phyloP scores from a whole-genome alignment of 2,888 invertebrate species.

The Nineta flava region DNA sequence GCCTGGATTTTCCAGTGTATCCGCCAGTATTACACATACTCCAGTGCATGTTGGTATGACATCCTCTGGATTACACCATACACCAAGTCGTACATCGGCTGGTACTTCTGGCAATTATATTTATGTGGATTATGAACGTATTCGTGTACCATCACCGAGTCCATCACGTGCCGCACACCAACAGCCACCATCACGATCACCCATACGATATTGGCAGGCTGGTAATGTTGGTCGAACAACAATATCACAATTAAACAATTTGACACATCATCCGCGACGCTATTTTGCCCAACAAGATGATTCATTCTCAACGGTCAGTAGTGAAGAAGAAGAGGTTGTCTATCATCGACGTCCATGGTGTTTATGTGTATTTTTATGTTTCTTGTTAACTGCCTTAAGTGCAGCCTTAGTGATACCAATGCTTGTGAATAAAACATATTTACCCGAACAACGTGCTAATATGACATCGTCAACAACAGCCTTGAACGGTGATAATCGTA shows the following conservation, averaged over 20 bases:
- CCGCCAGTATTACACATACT: neutral
- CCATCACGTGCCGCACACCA: constrained; percentile 30
- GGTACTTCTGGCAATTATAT: constrained; percentile 20
- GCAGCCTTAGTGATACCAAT: constrained; percentile 42
- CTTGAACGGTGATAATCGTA: neutral
- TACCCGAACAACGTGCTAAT: constrained; percentile 17
- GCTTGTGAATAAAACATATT: constrained; percentile 15
- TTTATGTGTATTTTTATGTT: constrained; percentile 39
- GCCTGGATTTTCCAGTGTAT: neutral
- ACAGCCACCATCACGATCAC: constrained; percentile 17
- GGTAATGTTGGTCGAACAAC: constrained; percentile 1
- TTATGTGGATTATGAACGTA: constrained; percentile 6
- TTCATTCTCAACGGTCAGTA: constrained; percentile 25
- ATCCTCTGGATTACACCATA: constrained; percentile 25
- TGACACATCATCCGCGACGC: neutral
- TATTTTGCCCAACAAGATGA: constrained; percentile 5
- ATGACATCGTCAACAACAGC: constrained; percentile 21
- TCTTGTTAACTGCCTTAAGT: constrained; percentile 39
- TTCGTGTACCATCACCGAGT: constrained; percentile 32
- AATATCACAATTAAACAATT: neutral
- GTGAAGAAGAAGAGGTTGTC: constrained; percentile 35
- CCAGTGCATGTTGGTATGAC: neutral
- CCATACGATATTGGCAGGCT: constrained; percentile 7
- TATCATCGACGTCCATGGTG: constrained; percentile 29
- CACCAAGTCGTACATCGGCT: constrained; percentile 35